phyloP scores from a whole-genome alignment of 2,797 vertebrate genomes.

The Novumbra hubbsi region DNA sequence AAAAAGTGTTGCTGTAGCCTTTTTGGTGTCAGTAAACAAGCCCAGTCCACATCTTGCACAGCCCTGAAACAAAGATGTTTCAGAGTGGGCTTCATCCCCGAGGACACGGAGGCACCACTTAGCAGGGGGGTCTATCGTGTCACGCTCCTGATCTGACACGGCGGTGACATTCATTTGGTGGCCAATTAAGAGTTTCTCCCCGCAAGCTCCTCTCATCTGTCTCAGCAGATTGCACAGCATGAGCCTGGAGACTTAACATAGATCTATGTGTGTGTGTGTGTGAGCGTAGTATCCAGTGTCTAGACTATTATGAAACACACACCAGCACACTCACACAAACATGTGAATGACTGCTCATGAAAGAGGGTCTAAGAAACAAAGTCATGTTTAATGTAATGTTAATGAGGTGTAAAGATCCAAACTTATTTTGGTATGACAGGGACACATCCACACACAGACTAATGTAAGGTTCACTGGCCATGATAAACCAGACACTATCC shows the following conservation, averaged over 20 bases:
- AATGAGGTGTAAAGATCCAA: neutral
- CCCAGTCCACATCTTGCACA: neutral
- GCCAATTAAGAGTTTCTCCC: constrained; percentile 27
- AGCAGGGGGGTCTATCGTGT: constrained; percentile 32
- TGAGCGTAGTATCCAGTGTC: neutral
- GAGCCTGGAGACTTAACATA: neutral
- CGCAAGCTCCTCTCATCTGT: constrained; percentile 5
- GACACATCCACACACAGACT: neutral
- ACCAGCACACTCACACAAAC: neutral
- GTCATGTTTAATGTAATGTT: no score
- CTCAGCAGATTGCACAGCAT: neutral
- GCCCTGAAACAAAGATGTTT: neutral
- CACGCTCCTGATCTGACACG: constrained; percentile 19
- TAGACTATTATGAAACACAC: neutral
- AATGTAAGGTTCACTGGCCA: neutral
- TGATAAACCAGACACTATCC: neutral
- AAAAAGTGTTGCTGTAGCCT: neutral
- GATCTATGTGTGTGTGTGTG: constrained; percentile 11
- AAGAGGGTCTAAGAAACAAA: neutral
- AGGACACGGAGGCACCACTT: constrained; percentile 22
- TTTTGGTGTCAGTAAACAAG: neutral
- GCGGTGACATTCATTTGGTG: constrained; percentile 36
- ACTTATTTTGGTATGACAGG: neutral
- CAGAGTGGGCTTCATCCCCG: constrained; percentile 2
- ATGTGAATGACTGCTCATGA: constrained; percentile 2